Conservation (phyloP, 2,113 vertebrate species). For the Montifringilla adamsi region DNA sequence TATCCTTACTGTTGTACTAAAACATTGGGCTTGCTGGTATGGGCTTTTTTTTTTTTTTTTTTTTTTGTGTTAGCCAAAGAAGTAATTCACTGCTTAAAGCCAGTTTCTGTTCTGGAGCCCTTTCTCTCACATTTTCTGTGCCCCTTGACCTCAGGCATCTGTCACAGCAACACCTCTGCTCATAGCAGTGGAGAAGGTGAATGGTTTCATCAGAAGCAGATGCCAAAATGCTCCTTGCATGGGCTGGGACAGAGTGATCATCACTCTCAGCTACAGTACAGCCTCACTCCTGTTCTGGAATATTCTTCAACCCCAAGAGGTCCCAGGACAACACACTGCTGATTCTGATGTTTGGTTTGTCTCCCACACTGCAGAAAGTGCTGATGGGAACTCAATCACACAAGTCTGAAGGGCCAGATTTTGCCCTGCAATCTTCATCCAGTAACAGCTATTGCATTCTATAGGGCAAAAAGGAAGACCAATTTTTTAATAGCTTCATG, state of each 20-base stretch:
- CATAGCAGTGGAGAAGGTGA: neutral
- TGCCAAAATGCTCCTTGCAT: neutral
- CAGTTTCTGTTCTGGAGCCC: neutral
- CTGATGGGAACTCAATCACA: neutral
- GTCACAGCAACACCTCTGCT: neutral
- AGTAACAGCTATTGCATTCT: neutral
- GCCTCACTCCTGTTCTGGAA: constrained; percentile 3
- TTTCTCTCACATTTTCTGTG: neutral
- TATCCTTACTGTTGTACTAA: neutral
- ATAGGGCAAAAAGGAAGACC: neutral
- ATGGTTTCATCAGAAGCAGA: neutral
- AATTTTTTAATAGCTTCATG: neutral
- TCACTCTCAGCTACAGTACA: neutral
- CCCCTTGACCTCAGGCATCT: neutral
- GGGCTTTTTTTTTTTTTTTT: too few relatives aligned
- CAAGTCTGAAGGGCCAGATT: neutral
- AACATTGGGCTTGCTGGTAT: neutral
- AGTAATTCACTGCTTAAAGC: neutral
- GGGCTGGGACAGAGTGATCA: neutral
- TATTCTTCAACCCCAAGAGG: neutral
- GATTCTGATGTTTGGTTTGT: neutral
- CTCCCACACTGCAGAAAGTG: neutral
- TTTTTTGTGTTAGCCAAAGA: neutral
- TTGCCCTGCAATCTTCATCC: neutral
- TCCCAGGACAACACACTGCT: neutral